These are phyloP conservation scores for Enteromius viviparus DNA, from an alignment of 2,797 vertebrate species.

Conservation along the genomic window DNA sequence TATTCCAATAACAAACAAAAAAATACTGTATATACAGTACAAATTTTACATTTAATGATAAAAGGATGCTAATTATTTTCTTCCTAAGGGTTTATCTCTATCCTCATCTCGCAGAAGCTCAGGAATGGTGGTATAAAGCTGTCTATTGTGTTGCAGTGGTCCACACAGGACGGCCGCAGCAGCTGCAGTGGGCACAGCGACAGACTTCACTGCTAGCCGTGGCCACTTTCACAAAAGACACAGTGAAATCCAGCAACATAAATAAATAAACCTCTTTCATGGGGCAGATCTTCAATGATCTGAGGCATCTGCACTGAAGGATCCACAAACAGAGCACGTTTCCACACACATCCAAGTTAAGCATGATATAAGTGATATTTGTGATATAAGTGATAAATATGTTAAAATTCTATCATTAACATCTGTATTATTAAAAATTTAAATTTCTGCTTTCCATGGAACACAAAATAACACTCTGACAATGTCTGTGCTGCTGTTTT, in stretches of 20 bases:
- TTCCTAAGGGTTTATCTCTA: constrained; percentile 62
- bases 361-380: not conserved
- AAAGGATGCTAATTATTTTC: constrained; percentile 55
- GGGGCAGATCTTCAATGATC: constrained; percentile 61
- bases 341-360: not conserved
- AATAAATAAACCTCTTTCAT: constrained; percentile 71
- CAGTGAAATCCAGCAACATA: constrained; percentile 67
- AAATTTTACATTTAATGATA: not conserved
- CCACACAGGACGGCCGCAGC: constrained; percentile 67
- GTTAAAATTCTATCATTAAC: not conserved
- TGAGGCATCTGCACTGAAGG: constrained; percentile 60
- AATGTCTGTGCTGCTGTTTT: not conserved
- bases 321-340: constrained; percentile 27
- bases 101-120: constrained; percentile 63
- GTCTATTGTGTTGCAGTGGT: constrained; percentile 69
- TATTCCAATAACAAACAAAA: not conserved
- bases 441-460: not conserved
- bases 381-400: not conserved
- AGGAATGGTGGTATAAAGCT: constrained; percentile 68
- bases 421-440: not conserved
- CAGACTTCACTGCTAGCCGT: constrained; percentile 73
- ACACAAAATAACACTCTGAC: not conserved
- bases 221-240: constrained; percentile 71
- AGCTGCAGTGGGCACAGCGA: constrained; percentile 76
- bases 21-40: not conserved